Evolutionary conservation across 2,888 invertebrate genomes (phyloP).

Genomic region (Diaprepes abbreviatus): DNA sequence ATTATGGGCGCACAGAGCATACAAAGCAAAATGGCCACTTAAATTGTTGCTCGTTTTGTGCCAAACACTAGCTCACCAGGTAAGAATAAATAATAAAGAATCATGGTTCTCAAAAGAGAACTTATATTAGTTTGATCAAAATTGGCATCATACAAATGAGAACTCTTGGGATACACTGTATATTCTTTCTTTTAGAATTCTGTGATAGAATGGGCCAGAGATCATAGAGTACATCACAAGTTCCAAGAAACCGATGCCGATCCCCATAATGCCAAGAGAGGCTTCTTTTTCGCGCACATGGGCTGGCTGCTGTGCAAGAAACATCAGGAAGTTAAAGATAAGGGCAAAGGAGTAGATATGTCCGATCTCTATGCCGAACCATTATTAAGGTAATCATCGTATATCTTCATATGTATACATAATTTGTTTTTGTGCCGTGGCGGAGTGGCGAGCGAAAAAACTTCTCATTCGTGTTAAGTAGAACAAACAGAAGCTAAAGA

Average conservation of each 20-base stretch:
- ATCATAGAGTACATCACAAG: slow-evolving; percentile 91
- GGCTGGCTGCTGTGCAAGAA: slow-evolving; percentile 95
- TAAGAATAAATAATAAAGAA: slow-evolving; percentile 43
- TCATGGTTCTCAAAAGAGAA: no score
- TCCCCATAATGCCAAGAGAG: slow-evolving; percentile 91
- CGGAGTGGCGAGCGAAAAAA: no score
- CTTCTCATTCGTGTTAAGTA: no score
- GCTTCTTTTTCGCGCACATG: slow-evolving; percentile 96
- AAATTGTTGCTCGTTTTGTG: slow-evolving; percentile 83
- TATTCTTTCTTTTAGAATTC: slow-evolving; percentile 73
- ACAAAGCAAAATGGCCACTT: slow-evolving; percentile 94
- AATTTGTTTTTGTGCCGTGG: no score
- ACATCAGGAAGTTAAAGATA: slow-evolving; percentile 89
- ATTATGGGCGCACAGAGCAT: slow-evolving; percentile 95
- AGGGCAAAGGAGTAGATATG: slow-evolving; percentile 88
- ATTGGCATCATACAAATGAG: no score
- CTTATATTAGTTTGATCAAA: no score
- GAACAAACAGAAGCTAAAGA: no score
- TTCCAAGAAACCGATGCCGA: slow-evolving; percentile 95
- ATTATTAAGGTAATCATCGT: slow-evolving; percentile 73
- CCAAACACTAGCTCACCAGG: slow-evolving; percentile 92
- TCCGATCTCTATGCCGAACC: slow-evolving; percentile 87
- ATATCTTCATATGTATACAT: slow-evolving; percentile 78
- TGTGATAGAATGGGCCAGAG: slow-evolving; percentile 83
- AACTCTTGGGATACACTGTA: no score